These are phyloP conservation scores for Spheniscus mendiculus DNA, from an alignment of 2,113 vertebrate species.

Conservation along the genomic window DNA sequence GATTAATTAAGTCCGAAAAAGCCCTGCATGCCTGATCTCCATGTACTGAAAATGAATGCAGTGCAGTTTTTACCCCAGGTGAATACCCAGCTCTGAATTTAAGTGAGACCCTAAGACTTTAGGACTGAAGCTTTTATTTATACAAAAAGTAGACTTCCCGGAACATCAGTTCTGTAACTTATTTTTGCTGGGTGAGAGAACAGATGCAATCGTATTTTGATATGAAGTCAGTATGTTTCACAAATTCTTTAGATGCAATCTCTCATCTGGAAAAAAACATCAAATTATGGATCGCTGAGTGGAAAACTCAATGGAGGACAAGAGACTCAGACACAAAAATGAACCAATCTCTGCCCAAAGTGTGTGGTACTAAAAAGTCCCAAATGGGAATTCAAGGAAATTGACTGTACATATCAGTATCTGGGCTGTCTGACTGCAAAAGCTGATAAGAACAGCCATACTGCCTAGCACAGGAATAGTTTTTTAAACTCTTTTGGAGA, in stretches of 20 bases:
- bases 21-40: not conserved
- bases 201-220: not conserved
- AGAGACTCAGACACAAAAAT: not conserved
- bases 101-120: not conserved
- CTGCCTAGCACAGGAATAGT: not conserved
- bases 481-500: not conserved
- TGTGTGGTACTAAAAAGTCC: not conserved
- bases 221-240: not conserved
- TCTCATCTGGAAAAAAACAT: not conserved
- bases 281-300: not conserved
- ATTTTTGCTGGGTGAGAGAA: not conserved
- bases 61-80: not conserved
- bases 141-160: not conserved
- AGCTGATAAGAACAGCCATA: not conserved
- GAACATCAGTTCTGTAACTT: not conserved
- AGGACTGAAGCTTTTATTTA: not conserved
- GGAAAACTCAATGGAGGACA: not conserved
- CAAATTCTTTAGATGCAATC: not conserved
- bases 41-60: not conserved
- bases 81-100: not conserved
- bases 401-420: not conserved
- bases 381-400: not conserved
- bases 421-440: not conserved
- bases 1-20: slow-evolving; percentile 42
- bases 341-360: not conserved